Conservation (phyloP, 1,140 invertebrate genomes). For the Drosophila equinoxialis region DNA sequence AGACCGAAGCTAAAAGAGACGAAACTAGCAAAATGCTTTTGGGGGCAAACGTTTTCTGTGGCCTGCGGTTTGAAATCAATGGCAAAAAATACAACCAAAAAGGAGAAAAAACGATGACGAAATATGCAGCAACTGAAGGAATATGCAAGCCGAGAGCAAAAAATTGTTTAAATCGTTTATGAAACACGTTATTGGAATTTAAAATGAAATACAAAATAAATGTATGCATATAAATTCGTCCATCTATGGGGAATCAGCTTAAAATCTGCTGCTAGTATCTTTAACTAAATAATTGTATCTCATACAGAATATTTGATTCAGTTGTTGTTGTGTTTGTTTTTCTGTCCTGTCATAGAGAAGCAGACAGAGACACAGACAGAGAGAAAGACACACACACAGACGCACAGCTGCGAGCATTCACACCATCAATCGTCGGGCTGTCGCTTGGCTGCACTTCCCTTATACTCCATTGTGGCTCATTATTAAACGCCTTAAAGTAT, state of each 20-base stretch:
- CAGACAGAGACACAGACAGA: slow-evolving; percentile 4
- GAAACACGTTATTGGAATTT: neutral
- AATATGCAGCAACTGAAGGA: neutral
- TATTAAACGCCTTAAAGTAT: slow-evolving; percentile 39
- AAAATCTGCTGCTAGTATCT: neutral
- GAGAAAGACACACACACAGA: slow-evolving; percentile 8
- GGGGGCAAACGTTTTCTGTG: slow-evolving; percentile 22
- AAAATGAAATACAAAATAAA: neutral
- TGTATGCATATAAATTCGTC: too few species aligned
- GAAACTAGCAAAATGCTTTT: slow-evolving; percentile 51
- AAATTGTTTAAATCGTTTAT: neutral
- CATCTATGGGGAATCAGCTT: neutral
- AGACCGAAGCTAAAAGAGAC: neutral
- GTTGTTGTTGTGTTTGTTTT: neutral
- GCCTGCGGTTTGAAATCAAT: slow-evolving; percentile 14
- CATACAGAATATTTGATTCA: neutral
- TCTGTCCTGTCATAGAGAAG: neutral
- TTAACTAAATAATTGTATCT: neutral
- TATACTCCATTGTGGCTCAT: slow-evolving; percentile 1
- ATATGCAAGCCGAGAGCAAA: neutral
- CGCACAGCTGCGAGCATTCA: slow-evolving; percentile 61
- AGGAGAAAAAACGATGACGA: too few species aligned
- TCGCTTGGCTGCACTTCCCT: slow-evolving; percentile 37
- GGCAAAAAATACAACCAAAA: neutral
- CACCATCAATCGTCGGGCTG: slow-evolving; percentile 59